Percentiles rank a stretch among this genome's conserved stretches.
These are phyloP conservation scores for Pipistrellus kuhlii DNA, from an alignment of 2,797 vertebrate species.

Conservation along the genomic window DNA sequence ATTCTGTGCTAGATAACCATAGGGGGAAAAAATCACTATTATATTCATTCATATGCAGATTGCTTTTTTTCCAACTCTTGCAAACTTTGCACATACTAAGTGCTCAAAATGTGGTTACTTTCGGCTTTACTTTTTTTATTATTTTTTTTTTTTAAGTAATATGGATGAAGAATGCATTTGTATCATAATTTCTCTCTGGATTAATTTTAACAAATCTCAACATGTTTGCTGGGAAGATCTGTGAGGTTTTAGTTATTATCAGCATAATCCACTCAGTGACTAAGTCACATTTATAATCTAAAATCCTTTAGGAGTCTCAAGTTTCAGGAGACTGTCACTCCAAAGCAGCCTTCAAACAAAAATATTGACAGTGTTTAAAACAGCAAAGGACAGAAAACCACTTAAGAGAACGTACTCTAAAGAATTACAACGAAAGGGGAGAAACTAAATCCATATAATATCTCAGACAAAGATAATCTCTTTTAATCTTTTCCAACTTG, in stretches of 20 bases:
- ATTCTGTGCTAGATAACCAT: constrained; percentile 76
- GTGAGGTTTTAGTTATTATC: constrained; percentile 13
- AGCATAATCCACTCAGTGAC: not conserved
- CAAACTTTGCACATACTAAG: not conserved
- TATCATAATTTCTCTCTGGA: not conserved
- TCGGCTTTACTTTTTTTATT: constrained; percentile 21
- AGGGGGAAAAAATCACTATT: constrained; percentile 72
- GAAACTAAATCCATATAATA: not conserved
- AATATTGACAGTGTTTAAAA: constrained; percentile 58
- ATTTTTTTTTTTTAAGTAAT: not conserved
- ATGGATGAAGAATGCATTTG: not conserved
- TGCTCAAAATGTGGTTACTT: not conserved
- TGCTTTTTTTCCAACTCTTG: not conserved
- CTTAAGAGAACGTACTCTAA: not conserved
- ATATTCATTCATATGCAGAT: constrained; percentile 78
- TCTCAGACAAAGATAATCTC: not conserved
- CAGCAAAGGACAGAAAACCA: not conserved
- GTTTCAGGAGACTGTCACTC: constrained; percentile 46
- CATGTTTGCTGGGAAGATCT: constrained; percentile 34
- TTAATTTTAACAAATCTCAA: constrained; percentile 38
- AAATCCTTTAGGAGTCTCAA: constrained; percentile 42
- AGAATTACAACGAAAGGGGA: not conserved
- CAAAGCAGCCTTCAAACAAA: constrained; percentile 14
- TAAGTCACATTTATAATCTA: constrained; percentile 57
- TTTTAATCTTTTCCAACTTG: not conserved